Evolutionary conservation across 1,140 invertebrate species (phyloP).

Genomic region (Colletes latitarsis): DNA sequence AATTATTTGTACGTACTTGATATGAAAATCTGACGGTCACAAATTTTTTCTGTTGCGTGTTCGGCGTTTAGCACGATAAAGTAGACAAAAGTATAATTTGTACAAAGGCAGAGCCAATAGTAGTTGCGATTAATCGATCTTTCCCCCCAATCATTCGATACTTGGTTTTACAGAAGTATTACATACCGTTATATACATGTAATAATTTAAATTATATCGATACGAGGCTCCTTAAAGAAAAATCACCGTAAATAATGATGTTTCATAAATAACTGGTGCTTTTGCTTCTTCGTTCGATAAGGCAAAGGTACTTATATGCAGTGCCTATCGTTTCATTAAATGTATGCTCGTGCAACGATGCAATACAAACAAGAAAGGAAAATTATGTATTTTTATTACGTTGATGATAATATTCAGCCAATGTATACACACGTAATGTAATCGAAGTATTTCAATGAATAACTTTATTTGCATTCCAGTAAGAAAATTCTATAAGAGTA

Average conservation of each 20-base stretch:
- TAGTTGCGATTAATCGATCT: slow-evolving; percentile 26
- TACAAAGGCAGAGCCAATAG: slow-evolving; percentile 29
- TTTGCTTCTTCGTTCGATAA: slow-evolving; percentile 70
- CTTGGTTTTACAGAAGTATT: slow-evolving; percentile 59
- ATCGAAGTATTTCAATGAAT: slow-evolving; percentile 36
- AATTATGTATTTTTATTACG: slow-evolving; percentile 70
- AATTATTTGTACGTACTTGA: slow-evolving; percentile 64
- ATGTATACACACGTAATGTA: slow-evolving; percentile 60
- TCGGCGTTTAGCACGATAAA: slow-evolving; percentile 46
- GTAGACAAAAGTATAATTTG: slow-evolving; percentile 52
- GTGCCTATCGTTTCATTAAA: slow-evolving; percentile 70
- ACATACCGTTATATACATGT: slow-evolving; percentile 16
- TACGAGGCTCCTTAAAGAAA: slow-evolving; percentile 53
- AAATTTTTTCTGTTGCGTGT: slow-evolving; percentile 38
- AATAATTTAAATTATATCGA: slow-evolving; percentile 63
- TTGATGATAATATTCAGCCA: slow-evolving; percentile 56
- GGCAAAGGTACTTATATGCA: slow-evolving; percentile 70
- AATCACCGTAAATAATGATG: slow-evolving; percentile 44
- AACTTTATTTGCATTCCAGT: slow-evolving; percentile 66
- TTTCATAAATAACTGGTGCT: slow-evolving; percentile 69
- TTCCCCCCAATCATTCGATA: slow-evolving; percentile 47
- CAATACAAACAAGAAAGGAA: slow-evolving; percentile 50
- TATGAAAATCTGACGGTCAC: slow-evolving; percentile 28
- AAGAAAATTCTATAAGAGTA: slow-evolving; percentile 39
- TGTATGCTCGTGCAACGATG: slow-evolving; percentile 62